Conservation (phyloP, 2,888 invertebrate species). For the Spatulosminthurus flaviceps region DNA sequence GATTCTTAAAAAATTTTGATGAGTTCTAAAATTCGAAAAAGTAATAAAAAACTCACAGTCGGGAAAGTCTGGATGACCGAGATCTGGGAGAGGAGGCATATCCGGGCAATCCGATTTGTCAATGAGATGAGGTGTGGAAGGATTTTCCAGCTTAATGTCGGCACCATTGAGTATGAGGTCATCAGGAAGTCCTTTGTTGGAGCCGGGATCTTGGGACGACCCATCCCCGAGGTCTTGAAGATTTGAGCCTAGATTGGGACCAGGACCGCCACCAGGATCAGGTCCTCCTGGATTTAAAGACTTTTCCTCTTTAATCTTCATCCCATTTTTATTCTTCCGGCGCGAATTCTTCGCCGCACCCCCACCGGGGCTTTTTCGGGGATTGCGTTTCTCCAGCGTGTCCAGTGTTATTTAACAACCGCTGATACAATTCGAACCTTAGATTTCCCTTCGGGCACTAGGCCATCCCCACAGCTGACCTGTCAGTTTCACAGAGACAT, state of each 20-base stretch:
- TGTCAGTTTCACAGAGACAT: conserved; percentile 20
- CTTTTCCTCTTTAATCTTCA: conserved; percentile 63
- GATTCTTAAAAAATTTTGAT: too few species aligned
- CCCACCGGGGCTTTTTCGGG: conserved; percentile 62
- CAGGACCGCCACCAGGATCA: conserved; percentile 58
- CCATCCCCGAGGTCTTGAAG: conserved; percentile 60
- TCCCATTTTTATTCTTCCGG: conserved; percentile 63
- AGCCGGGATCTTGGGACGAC: conserved; percentile 52
- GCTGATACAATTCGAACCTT: neutral
- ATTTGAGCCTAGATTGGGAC: conserved; percentile 52
- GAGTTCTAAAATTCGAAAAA: too few species aligned
- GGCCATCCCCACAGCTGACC: conserved; percentile 20
- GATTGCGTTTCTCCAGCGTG: conserved; percentile 55
- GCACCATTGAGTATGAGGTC: conserved; percentile 64
- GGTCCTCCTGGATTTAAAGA: conserved; percentile 45
- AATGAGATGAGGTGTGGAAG: conserved; percentile 62
- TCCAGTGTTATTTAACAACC: conserved; percentile 40
- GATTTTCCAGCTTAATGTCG: conserved; percentile 63
- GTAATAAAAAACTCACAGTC: conserved; percentile 61
- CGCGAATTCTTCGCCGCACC: conserved; percentile 60
- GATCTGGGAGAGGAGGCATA: conserved; percentile 61
- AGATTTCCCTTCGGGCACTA: conserved; percentile 12
- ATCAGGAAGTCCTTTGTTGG: conserved; percentile 57
- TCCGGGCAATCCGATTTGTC: conserved; percentile 63
- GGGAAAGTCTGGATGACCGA: conserved; percentile 62